Evolutionary conservation across 2,888 invertebrate genomes (phyloP), one percentile per base, ranked within the genome.

Genomic region (Eremobia ochroleuca): DNA sequence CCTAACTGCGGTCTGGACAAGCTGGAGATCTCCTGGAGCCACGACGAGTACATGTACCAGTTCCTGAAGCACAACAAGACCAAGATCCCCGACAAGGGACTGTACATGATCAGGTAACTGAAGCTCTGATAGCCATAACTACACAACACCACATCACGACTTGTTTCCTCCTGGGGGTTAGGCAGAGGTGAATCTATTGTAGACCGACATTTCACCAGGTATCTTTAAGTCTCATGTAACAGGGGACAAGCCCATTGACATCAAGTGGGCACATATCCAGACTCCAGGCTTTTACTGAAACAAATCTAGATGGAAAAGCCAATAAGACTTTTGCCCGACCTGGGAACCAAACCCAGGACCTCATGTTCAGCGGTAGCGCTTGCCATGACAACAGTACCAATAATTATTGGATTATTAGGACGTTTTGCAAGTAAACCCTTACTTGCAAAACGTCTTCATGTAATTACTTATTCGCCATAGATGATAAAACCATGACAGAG

Each of bases 11-110:
- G 99, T 0, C 93, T 99, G 70, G 98, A 98, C 70, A 98, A 99
- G 79, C 95, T 99, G 28, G 91, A 97, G 73, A 98, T 99, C 98
- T 99, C 99, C 0, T 99, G 99, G 99, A 99, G 99, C 0, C 99
- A 99, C 94, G 99, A 99, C 94, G 99, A 99, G 94, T 99, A 99
- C 93, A 96, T 99, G 91, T 99, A 99, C 95, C 97, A 97, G 86
- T 95, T 99, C 73, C 87, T 88, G 21, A 87, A 87, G 59, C 99
- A 99, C 94, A 98, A 98, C 93, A 98, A 98, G 28, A 95, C 98
- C 46, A 98, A 97, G 82, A 94, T 99, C 43, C 99, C 99, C 0
- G 97, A 98, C 74, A 97, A 98, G 90, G 99, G 98, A 0, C 96
- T 99, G 64, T 98, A 98, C 90, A 99, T 99, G 96, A 99, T 99